Evolutionary conservation across 2,113 vertebrate genomes (phyloP), one percentile per base, ranked within the genome.

Genomic region (Grammomys dolichurus): DNA sequence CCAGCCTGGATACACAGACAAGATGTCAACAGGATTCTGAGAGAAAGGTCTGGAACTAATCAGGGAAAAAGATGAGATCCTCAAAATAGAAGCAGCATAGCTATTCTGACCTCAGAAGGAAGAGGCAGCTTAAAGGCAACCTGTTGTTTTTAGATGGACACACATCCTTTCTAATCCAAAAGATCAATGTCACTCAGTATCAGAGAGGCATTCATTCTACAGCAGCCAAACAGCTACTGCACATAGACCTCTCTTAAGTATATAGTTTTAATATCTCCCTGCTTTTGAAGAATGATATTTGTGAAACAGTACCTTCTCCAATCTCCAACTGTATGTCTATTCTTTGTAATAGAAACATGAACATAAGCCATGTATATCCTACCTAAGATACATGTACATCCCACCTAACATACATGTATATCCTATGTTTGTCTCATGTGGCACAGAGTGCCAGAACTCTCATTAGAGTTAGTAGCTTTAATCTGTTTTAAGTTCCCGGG

Each of bases 111-210:
- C 84, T 94, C 67, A 96, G 82, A 95, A 95, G 91, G 70, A 96
- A 51, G 40, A 72, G 69, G 89, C 70, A 94, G 54, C 89, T 95
- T 96, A 91, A 69, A 96, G 82, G 90, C 28, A 95, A 91, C 87
- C 46, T 94, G 76, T 69, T 97, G 77, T 73, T 93, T 96, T 90
- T 72, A 76, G 43, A 94, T 48, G 60, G n/a, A 84, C 54, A 75
- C 16, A 88, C 80, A 96, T 91, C 82, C 73, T 92, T 91, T 91
- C 75, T 95, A 96, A 93, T 94, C 92, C 93, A 96, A 96, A 96
- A 76, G 73, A 93, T 96, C 67, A 93, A 72, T 54, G 48, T 69
- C 51, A 94, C 90, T 82, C 67, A n/a, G 54, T 78, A 80, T 89
- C 65, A 69, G 43, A 94, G 75, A 72, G 24, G 43, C 4, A 89